Conservation (phyloP, 2,888 invertebrate species). For the Matsumyia berberina region DNA sequence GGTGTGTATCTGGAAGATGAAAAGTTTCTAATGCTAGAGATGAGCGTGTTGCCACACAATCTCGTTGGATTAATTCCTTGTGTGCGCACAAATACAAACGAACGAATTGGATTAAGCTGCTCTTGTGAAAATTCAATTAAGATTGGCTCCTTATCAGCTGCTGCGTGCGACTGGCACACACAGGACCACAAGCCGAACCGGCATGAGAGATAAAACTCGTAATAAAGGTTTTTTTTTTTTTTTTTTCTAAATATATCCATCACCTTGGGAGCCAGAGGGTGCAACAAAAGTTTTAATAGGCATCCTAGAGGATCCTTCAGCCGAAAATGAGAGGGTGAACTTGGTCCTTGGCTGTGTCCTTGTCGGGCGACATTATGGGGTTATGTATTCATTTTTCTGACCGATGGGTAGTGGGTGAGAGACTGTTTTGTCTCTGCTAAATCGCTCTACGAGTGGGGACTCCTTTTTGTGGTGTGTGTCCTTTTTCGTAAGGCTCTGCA, state of each 20-base stretch:
- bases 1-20: neutral
- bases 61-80: slow-evolving; percentile 42
- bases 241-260: slow-evolving; percentile 3
- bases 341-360: neutral
- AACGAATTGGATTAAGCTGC: slow-evolving; percentile 42
- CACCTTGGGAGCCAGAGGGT: neutral
- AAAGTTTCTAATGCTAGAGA: slow-evolving; percentile 17
- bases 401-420: neutral
- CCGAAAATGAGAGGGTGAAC: neutral
- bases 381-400: neutral
- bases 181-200: neutral
- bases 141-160: slow-evolving; percentile 37
- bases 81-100: slow-evolving; percentile 29
- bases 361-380: neutral
- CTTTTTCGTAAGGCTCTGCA: neutral
- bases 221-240: slow-evolving; percentile 1
- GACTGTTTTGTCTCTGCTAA: slow-evolving; percentile 2
- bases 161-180: neutral
- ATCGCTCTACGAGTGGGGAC: neutral
- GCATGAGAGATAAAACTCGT: neutral
- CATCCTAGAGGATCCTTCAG: neutral
- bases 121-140: slow-evolving; percentile 53
- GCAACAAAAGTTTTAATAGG: slow-evolving; percentile 4
- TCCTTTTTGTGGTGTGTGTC: neutral
- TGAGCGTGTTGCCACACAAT: slow-evolving; percentile 49